A percentile compares a stretch with the other conserved stretches of the same genome.
These are phyloP conservation scores for Temnopleurus reevesii DNA, from an alignment of 53 echinoderm and acorn worm species.

Conservation along the genomic window DNA sequence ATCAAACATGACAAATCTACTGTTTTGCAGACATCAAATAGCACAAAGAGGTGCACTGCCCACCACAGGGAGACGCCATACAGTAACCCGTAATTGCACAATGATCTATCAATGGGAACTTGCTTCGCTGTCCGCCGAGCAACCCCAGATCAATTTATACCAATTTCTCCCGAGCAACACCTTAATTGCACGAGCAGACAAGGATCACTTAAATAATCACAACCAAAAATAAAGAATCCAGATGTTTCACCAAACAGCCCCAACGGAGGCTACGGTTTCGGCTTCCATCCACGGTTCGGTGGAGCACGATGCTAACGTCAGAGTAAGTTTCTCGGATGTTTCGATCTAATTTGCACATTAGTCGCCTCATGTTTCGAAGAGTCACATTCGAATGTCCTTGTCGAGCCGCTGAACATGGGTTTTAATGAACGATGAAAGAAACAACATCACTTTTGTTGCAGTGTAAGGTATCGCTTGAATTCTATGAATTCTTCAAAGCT, in stretches of 20 bases:
- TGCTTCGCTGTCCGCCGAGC: background rate
- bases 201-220: constrained; percentile 39
- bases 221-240: constrained; percentile 36
- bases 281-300: background rate
- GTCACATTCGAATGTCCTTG: constrained; percentile 28
- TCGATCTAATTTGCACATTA: background rate
- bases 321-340: constrained; percentile 8
- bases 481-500: background rate
- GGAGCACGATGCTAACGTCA: background rate
- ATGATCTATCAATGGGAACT: background rate
- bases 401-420: background rate
- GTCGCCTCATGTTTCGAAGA: background rate
- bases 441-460: background rate
- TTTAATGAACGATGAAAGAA: constrained; percentile 24
- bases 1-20: too few species aligned
- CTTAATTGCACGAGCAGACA: constrained; percentile 25
- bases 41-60: background rate
- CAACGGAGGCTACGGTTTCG: constrained; percentile 13
- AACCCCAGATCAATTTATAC: background rate
- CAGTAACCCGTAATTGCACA: too few species aligned
- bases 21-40: background rate
- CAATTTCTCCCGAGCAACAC: constrained; percentile 18
- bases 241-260: background rate
- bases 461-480: background rate
- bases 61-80: background rate